Evolutionary conservation across 2,888 invertebrate species (phyloP), one percentile per base, ranked within the genome.

Genomic region (Ophioninae sp.): DNA sequence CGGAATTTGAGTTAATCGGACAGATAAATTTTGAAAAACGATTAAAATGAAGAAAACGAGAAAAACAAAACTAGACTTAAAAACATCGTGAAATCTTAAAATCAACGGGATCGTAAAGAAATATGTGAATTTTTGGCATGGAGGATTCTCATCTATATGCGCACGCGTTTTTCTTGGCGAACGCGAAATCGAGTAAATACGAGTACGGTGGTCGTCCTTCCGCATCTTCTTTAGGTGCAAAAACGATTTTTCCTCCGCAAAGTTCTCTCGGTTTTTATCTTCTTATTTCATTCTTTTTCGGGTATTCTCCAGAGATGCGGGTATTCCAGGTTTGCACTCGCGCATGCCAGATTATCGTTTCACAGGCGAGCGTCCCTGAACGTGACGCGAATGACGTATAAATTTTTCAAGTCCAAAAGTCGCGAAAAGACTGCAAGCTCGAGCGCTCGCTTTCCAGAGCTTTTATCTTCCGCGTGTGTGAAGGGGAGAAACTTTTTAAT

Each of bases 181-280:
- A 76, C 85, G 85, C 83, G 79, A 81, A 86, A 87, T 87, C 82
- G 86, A 85, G 86, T 85, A 87, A 87, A 87, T 84, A 87, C 80
- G 85, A 82, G 84, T 84, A 30, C 30, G 30, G 86, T 79, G 84
- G 85, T 81, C 82, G 83, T 65, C 65, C 22, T 22, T 37, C 13
- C 74, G 68, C 77, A 64, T 65, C 74, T 82, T 85, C 85, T 59
- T 85, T 81, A 65, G 61, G 67, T 23, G 75, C 69, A 39, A 71
- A 76, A 59, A 58, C 79, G 75, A 81, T 68, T 71, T 83, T 83
- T 85, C 78, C 81, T 85, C 83, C 75, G 44, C 64, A 37, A 30
- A 67, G 71, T 61, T 39, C 61, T 71, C 71, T 63, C 61, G n/a
- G 22, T 58, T 30, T 58, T 56, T 37, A 59, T 58, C 30, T 30